Conservation (phyloP, 2,113 vertebrate genomes). For the Microcebus ravelobensis region DNA sequence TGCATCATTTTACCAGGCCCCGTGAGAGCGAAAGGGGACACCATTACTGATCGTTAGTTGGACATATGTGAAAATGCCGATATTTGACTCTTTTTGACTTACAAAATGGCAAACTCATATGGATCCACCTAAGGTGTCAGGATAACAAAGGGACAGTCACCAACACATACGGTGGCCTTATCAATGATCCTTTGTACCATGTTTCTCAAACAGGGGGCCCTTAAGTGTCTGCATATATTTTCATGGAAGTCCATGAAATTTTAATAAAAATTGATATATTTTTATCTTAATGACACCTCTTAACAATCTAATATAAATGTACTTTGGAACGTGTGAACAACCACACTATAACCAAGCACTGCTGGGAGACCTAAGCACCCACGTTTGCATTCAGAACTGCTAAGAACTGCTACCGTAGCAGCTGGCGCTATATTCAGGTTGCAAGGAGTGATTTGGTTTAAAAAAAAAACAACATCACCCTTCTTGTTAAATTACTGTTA, state of each 20-base stretch:
- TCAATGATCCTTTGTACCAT: not conserved
- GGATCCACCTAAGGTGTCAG: not conserved
- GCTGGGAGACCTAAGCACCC: not conserved
- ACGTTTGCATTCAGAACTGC: too few relatives aligned
- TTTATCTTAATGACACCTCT: not conserved
- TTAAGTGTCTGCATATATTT: not conserved
- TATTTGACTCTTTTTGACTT: not conserved
- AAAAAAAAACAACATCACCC: not conserved
- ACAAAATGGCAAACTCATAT: not conserved
- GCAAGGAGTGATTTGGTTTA: not conserved
- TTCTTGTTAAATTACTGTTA: not conserved
- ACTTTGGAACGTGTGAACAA: not conserved
- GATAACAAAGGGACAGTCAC: not conserved
- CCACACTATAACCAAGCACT: not conserved
- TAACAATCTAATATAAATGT: not conserved
- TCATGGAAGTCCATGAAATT: not conserved
- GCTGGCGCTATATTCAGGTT: not conserved
- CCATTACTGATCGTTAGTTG: not conserved
- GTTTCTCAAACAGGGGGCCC: not conserved
- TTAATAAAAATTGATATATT: not conserved
- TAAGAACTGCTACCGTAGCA: too few relatives aligned
- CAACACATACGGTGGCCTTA: fast-evolving
- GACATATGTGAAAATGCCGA: not conserved
- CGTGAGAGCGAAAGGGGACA: too few relatives aligned
- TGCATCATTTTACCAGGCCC: not conserved